Percentiles rank a stretch among this genome's conserved stretches.
Conservation (phyloP, 2,113 vertebrate genomes). For the Thunnus thynnus region DNA sequence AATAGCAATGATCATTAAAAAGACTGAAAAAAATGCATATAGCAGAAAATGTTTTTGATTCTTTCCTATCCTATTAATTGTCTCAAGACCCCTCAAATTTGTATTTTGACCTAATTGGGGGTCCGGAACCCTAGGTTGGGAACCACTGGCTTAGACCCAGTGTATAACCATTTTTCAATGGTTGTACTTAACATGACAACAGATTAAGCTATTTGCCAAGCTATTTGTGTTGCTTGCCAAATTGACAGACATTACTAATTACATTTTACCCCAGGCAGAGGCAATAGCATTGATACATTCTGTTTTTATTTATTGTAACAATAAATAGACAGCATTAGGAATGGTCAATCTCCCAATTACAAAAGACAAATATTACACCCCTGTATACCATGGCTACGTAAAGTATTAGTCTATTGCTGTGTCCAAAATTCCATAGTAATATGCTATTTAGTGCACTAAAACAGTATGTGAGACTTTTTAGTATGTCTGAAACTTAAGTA, state of each 20-base stretch:
- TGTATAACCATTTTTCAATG: not conserved
- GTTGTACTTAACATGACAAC: slow-evolving; percentile 8
- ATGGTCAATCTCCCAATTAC: slow-evolving; percentile 3
- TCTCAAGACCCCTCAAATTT: too few species aligned
- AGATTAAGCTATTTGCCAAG: slow-evolving; percentile 23
- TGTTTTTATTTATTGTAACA: not conserved
- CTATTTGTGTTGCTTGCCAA: slow-evolving; percentile 19
- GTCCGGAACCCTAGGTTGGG: too few species aligned
- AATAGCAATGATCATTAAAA: too few species aligned
- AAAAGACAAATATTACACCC: not conserved
- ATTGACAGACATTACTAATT: slow-evolving; percentile 10
- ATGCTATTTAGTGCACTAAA: too few species aligned
- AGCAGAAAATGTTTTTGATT: too few species aligned
- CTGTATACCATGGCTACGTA: not conserved
- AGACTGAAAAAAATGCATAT: too few species aligned
- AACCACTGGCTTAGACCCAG: not conserved
- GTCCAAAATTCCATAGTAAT: too few species aligned
- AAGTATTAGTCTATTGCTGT: too few species aligned
- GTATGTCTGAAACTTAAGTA: too few species aligned
- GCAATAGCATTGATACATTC: slow-evolving; percentile 5
- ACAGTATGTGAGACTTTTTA: too few species aligned
- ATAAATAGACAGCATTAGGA: not conserved
- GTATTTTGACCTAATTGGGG: too few species aligned
- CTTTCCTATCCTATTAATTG: too few species aligned
- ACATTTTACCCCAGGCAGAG: slow-evolving; percentile 21